Evolutionary conservation across 2,113 vertebrate genomes (phyloP), one percentile per base, ranked within the genome.

Genomic region (Talpa occidentalis): DNA sequence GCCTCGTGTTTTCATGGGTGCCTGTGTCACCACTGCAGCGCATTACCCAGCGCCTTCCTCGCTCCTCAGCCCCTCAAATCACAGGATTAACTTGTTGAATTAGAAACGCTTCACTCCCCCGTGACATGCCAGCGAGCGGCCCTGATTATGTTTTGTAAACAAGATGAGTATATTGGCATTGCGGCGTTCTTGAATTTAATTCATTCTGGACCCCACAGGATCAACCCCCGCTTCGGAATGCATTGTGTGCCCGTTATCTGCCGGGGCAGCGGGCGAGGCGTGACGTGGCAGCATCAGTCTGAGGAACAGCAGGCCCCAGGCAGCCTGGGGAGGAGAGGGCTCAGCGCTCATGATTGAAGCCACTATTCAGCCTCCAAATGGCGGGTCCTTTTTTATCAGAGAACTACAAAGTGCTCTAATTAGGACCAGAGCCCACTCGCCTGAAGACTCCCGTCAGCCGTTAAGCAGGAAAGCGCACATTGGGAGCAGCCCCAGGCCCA

Each of bases 51-150:
- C 42, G 32, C 15, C 47, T 92, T 73, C 70, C 28, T 86, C 64
- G 80, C 70, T 76, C 32, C 52, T 72, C 52, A 91, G 54, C 83
- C 42, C 79, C 70, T 79, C 24, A 79, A 89, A 67, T 95, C 91
- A 59, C 37, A 66, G 88, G 89, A 93, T 87, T 92, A 89, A 87
- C 40, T 97, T 88, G 73, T 64, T 77, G 94, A 86, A 87, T 80
- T 95, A 87, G 82, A 90, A 80, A 91, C 67, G 86, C 88, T 73
- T 84, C 66, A 8, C 6, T 90, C 83, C 88, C 42, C 19, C 40
- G 37, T 72, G 54, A 89, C 24, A 76, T 67, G 74, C 37, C 42
- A 66, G 72, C 64, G 60, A 21, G 30, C 19, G 88, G 32, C 37
- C 42, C 44, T 1, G 1, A 70, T 82, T 85, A 62, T 26, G 21